Evolutionary conservation across 2,113 vertebrate genomes (phyloP).

Genomic region (Calypte anna): DNA sequence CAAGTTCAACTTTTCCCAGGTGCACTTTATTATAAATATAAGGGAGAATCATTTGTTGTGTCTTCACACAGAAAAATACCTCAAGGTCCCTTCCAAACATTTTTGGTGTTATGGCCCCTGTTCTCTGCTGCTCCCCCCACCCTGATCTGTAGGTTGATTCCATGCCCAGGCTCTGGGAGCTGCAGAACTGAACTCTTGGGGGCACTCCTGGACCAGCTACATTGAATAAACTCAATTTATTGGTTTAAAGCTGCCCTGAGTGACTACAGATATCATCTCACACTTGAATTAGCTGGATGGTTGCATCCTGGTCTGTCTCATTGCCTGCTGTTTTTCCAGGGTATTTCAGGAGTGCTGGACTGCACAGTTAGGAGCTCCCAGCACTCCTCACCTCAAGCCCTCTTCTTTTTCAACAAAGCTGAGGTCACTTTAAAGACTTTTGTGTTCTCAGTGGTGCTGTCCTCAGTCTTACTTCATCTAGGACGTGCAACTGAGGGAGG

Average conservation of each 20-base stretch:
- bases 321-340: not conserved
- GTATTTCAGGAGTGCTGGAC: too few species aligned
- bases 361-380: not conserved
- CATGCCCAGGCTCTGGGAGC: not conserved
- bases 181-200: not conserved
- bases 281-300: not conserved
- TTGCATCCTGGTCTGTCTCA: not conserved
- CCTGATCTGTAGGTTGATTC: rapidly evolving
- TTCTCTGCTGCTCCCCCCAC: not conserved
- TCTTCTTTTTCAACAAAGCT: not conserved
- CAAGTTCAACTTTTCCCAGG: not conserved
- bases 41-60: not conserved
- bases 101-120: not conserved
- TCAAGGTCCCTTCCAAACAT: rapidly evolving
- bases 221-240: not conserved
- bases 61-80: not conserved
- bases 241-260: not conserved
- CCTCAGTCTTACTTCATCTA: not conserved
- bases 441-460: not conserved
- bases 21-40: not conserved
- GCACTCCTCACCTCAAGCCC: not conserved
- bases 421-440: not conserved
- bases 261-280: not conserved
- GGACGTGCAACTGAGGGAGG: not conserved
- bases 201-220: not conserved